These are phyloP conservation scores for Ispidina picta DNA, from an alignment of 2,797 vertebrate genomes.

Conservation along the genomic window DNA sequence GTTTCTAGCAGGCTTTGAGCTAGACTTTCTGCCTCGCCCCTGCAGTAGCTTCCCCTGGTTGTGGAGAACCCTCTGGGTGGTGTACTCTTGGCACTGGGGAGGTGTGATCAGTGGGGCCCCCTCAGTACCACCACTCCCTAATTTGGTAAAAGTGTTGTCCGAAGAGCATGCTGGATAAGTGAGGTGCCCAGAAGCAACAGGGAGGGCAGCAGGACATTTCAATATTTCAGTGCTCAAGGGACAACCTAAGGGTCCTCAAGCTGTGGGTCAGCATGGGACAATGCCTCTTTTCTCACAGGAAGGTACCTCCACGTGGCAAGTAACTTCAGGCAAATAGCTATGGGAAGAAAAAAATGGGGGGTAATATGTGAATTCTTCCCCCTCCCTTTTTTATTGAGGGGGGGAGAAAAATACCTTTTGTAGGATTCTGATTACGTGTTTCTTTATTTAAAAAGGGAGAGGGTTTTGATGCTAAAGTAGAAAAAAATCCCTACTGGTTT, in stretches of 20 bases:
- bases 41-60: not conserved
- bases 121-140: accelerated
- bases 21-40: not conserved
- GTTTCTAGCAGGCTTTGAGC: not conserved
- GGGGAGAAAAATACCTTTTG: not conserved
- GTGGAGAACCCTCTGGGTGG: not conserved
- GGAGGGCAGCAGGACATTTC: not conserved
- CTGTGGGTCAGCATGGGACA: not conserved
- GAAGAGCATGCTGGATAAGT: not conserved
- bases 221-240: not conserved
- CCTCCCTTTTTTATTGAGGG: not conserved
- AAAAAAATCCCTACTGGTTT: not conserved
- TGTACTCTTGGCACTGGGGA: not conserved
- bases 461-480: not conserved
- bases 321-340: not conserved
- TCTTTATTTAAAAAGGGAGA: not conserved
- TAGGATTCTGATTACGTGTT: not conserved
- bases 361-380: not conserved
- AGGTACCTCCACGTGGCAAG: not conserved
- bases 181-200: not conserved
- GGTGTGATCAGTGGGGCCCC: accelerated
- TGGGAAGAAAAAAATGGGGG: not conserved
- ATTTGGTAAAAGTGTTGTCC: not conserved
- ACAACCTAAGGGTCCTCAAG: not conserved
- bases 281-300: too few relatives aligned